Conservation (phyloP, 2,113 vertebrate genomes). For the Puma concolor region DNA sequence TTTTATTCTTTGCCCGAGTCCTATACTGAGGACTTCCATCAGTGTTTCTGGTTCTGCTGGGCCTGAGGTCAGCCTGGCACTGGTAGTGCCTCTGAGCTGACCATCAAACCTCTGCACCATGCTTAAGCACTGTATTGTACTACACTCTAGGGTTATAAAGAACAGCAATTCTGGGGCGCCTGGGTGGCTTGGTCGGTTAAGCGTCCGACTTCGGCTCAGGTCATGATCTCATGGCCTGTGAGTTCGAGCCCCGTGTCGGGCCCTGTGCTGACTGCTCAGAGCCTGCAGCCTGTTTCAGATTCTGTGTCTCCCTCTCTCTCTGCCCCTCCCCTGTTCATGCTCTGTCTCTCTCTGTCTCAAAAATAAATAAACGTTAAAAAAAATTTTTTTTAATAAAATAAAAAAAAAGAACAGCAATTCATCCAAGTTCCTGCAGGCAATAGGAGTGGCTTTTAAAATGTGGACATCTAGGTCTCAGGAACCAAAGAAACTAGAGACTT, state of each 20-base stretch:
- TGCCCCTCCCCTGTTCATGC: too few relatives aligned
- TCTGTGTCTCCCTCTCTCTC: too few relatives aligned
- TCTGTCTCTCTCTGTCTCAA: too few relatives aligned
- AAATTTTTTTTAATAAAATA: too few relatives aligned
- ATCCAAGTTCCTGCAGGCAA: neutral
- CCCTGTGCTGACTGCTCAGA: too few relatives aligned
- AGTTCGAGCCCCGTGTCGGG: too few relatives aligned
- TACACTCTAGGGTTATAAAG: neutral
- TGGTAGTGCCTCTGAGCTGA: neutral
- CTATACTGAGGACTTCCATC: neutral
- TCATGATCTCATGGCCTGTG: too few relatives aligned
- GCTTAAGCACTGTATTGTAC: neutral
- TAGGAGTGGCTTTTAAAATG: neutral
- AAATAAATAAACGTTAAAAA: too few relatives aligned
- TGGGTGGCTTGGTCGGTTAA: too few relatives aligned
- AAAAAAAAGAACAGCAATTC: neutral
- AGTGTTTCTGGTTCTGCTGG: neutral
- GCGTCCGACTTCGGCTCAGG: too few relatives aligned
- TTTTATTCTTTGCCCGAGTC: neutral
- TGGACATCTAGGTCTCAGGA: neutral
- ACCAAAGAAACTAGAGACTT: neutral
- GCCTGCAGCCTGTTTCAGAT: too few relatives aligned
- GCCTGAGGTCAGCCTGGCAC: neutral
- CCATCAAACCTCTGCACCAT: neutral
- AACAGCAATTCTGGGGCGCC: neutral